Base-by-base conservation (phyloP, 2,113 vertebrate genomes). In the Cochlearius cochlearius region DNA sequence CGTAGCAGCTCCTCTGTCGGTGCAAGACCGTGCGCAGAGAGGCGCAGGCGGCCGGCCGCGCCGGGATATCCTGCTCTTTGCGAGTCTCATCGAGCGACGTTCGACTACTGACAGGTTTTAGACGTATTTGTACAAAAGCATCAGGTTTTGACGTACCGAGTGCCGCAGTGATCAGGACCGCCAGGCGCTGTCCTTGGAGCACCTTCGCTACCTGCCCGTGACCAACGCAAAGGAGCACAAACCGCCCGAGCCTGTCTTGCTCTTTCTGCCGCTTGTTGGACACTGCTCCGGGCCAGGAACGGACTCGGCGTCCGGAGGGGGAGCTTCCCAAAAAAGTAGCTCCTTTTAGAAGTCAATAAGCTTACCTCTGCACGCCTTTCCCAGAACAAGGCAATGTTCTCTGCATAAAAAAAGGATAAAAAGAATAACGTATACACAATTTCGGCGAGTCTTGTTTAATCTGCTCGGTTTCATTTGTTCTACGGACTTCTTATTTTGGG, bases 251-350 rank as follows among this genome's bases (percentile, higher is more conserved):
- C 9, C 26, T 41, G 5, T 39, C 41, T 49, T 55, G n/a, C 26
- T 60, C 15, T 25, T 67, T 30, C 53, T 43, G 26, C 23, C 0
- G 3, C 50, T n/a, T 1, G 2, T 12, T 2, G 2, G 64, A 63
- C 0, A 0, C 41, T 41, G 41, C 41, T 50, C 21, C 2, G 1
- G 30, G 21, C 36, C 58, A 58, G 68, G 38, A 73, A 18, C 1
- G 0, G 32, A 14, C 58, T 34, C 74, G 49, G 55, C 7, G 1
- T 2, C 49, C 8, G 0, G 11, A 67, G 2, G 6, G 8, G 11
- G 21, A 1, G 27, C 1, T 32, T 85, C 56, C 72, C 10, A 3
- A 4, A 12, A 36, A 38, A 39, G 4, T 1, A 30, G 3, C 27
- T 56, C 10, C 34, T 43, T 56, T 45, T 6, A 11, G 21, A 71